Base-by-base conservation (phyloP, 2,888 invertebrate species). In the Melieria picta region DNA sequence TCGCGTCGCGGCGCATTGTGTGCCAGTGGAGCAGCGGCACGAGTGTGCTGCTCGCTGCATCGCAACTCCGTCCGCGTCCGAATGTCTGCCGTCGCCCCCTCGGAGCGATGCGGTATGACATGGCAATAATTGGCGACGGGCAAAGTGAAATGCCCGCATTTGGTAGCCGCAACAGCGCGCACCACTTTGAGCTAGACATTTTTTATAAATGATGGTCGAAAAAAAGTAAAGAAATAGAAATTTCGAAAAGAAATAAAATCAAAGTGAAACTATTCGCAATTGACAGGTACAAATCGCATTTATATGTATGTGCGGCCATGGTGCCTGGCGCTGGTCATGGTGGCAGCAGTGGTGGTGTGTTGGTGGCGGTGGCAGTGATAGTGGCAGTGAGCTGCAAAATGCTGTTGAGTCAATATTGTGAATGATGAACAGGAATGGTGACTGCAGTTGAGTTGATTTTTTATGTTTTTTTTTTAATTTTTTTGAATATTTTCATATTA, bases 251-350 rank as follows among this genome's bases (percentile, higher is more conserved):
- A 47, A 13, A 64, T 42, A 43, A 43, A 65, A 56, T 73, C 73
- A 61, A 72, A 72, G 75, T 77, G 78, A 77, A 80, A 78, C 79
- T 78, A 76, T 77, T 73, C 73, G 50, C 72, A 77, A 79, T 77
- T 81, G 83, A 83, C 83, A 84, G 81, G 79, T 83, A 81, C 81
- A 83, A 84, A 83, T 82, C 76, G 74, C 74, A 72, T 77, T 79
- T 73, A 60, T 73, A 68, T 74, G 72, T 64, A 61, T 46, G 45
- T 13, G 64, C 7, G 71, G 70, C 50, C 64, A 65, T 73, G 68
- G 72, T 66, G 58, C 47, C 52, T 71, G 47, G 68, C 56, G 72
- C 58, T 65, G 62, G 9, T 42, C 45, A 9, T 60, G 47, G 45
- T 50, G 63, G 30, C 61, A 43, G 16, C 13, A 11, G 43, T 45